phyloP scores from a whole-genome alignment of 2,888 invertebrate species.

The Epirrhoe tristata region DNA sequence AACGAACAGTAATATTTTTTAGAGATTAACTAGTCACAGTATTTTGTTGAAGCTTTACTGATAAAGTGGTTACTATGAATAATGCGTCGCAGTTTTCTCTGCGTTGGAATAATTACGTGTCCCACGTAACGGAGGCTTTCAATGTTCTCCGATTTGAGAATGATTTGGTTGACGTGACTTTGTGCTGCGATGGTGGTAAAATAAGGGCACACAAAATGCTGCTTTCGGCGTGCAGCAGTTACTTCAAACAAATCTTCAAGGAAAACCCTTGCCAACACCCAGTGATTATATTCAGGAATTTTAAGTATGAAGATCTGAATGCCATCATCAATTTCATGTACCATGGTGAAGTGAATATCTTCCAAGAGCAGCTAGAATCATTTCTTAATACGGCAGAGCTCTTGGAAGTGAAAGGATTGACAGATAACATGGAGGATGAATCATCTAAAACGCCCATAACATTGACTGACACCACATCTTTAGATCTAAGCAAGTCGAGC shows the following conservation, averaged over 20 bases:
- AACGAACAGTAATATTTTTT: conserved; percentile 1
- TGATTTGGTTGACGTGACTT: conserved; percentile 93
- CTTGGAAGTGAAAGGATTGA: conserved; percentile 91
- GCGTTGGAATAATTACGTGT: conserved; percentile 94
- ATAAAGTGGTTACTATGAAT: conserved; percentile 65
- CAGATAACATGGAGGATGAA: conserved; percentile 85
- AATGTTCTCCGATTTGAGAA: conserved; percentile 89
- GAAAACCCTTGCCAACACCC: conserved; percentile 93
- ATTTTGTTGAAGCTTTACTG: conserved; percentile 13
- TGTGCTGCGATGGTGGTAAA: conserved; percentile 93
- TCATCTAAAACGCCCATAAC: conserved; percentile 65
- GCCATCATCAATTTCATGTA: conserved; percentile 94
- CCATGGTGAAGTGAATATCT: conserved; percentile 92
- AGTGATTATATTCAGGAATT: conserved; percentile 92
- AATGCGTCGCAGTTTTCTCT: conserved; percentile 93
- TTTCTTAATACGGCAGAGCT: conserved; percentile 92
- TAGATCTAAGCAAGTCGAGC: conserved; percentile 77
- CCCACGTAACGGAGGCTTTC: conserved; percentile 92
- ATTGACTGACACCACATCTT: conserved; percentile 68
- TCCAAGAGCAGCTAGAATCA: conserved; percentile 91
- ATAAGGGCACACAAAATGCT: conserved; percentile 94
- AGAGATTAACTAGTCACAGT: background rate
- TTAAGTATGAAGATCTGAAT: conserved; percentile 91
- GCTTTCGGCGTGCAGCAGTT: conserved; percentile 93
- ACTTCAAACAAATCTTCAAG: conserved; percentile 90